A percentile compares a stretch with the other conserved stretches of the same genome.
Conservation (phyloP, 2,797 vertebrate species). For the Lycodopsis pacificus region DNA sequence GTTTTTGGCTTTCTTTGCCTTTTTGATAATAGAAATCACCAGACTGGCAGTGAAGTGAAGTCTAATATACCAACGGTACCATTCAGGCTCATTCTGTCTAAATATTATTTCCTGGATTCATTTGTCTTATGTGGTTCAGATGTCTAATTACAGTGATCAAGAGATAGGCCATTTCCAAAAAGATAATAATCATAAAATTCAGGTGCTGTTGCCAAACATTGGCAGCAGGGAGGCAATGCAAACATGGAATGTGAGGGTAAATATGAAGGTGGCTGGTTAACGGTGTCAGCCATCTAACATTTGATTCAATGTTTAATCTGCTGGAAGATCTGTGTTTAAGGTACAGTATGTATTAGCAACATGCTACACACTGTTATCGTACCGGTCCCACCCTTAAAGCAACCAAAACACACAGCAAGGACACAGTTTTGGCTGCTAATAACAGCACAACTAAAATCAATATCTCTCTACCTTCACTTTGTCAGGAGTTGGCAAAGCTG, state of each 20-base stretch:
- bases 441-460: not conserved
- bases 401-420: not conserved
- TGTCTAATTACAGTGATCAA: slow-evolving; percentile 6
- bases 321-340: slow-evolving; percentile 7
- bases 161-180: not conserved
- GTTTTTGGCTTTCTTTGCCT: no score
- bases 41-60: no score
- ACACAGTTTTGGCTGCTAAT: not conserved
- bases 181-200: not conserved
- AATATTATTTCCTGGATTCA: no score
- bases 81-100: no score
- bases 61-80: no score
- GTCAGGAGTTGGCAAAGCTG: not conserved
- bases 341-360: not conserved
- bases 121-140: not conserved
- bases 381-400: not conserved
- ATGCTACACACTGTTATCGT: not conserved
- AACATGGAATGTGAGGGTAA: slow-evolving; percentile 1
- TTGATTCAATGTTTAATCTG: slow-evolving; percentile 23
- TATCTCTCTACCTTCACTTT: not conserved
- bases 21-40: no score
- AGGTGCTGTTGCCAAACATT: not conserved
- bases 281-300: not conserved
- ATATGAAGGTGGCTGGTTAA: not conserved
- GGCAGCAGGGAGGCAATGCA: not conserved